These are phyloP conservation scores for Chalcosyrphus nemorum DNA, from an alignment of 2,888 invertebrate genomes.

Conservation along the genomic window DNA sequence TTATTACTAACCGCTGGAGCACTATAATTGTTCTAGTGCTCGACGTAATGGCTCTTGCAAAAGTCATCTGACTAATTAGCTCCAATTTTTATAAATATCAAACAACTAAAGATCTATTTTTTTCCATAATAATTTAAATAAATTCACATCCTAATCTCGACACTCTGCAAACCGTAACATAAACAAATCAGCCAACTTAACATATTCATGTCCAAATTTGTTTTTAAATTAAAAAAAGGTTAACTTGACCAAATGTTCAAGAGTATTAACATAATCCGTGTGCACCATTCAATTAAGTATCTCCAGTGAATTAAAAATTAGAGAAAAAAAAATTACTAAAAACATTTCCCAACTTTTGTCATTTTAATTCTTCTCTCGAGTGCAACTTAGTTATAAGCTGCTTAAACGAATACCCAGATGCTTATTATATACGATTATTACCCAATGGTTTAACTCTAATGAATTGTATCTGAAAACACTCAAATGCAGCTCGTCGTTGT, in stretches of 20 bases:
- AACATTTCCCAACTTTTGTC: neutral
- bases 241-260: conserved; percentile 7
- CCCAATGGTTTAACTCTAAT: neutral
- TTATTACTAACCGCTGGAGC: neutral
- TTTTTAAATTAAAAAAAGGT: neutral
- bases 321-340: too few relatives aligned
- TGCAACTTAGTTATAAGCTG: conserved; percentile 3
- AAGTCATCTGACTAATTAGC: neutral
- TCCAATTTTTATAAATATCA: neutral
- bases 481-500: neutral
- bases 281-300: neutral
- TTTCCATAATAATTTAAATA: neutral
- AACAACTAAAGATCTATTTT: neutral
- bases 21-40: neutral
- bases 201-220: neutral
- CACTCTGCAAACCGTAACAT: neutral
- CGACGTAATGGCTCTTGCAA: neutral
- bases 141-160: neutral
- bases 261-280: conserved; percentile 13
- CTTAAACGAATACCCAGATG: neutral
- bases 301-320: neutral
- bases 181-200: conserved; percentile 2
- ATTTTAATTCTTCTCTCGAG: conserved; percentile 18
- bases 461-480: neutral
- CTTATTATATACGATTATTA: neutral